Evolutionary conservation across 2,888 invertebrate species (phyloP).

Genomic region (Epinotia brunnichana): DNA sequence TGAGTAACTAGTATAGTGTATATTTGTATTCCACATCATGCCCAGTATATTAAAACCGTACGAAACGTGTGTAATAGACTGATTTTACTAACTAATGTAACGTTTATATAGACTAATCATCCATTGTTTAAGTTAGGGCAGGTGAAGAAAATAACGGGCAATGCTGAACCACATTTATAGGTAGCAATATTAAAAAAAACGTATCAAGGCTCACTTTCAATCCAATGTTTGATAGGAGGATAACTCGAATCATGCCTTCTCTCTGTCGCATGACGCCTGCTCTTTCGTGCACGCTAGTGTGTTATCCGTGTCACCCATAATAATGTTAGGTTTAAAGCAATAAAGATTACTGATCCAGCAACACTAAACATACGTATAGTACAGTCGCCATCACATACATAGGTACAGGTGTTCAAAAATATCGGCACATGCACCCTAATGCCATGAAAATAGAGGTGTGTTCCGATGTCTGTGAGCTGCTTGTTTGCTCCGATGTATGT

Average conservation of each 20-base stretch:
- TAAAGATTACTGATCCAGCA: too few species aligned
- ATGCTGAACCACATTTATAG: neutral
- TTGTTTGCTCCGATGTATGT: too few species aligned
- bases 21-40: neutral
- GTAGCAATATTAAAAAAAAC: neutral
- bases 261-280: neutral
- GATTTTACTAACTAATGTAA: constrained; percentile 9
- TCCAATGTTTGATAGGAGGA: neutral
- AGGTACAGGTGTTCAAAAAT: too few species aligned
- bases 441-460: too few species aligned
- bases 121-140: neutral
- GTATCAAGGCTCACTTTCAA: neutral
- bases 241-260: neutral
- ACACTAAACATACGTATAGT: too few species aligned
- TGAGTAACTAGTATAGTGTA: neutral
- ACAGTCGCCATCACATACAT: too few species aligned
- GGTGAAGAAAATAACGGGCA: neutral
- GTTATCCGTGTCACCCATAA: too few species aligned
- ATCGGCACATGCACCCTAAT: too few species aligned
- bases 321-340: too few species aligned
- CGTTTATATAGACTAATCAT: neutral
- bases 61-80: constrained; percentile 8
- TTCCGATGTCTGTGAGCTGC: too few species aligned
- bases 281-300: neutral
- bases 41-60: neutral